Conservation (phyloP, 64 coral and sea anemone genomes). For the Porites australiensis region DNA sequence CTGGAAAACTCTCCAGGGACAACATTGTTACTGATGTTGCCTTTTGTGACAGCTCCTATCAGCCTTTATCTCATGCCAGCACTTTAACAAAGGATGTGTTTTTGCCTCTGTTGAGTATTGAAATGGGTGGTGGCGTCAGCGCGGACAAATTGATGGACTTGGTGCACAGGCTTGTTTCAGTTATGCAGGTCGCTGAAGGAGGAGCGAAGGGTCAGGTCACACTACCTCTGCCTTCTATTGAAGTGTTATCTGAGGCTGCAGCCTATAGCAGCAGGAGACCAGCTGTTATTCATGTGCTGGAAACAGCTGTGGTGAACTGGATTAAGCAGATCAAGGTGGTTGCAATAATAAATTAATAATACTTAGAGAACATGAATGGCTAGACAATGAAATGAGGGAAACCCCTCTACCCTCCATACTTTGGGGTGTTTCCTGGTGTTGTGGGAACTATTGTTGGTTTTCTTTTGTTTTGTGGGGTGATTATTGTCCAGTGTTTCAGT, state of each 20-base stretch:
- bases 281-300: constrained; percentile 97
- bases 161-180: constrained; percentile 91
- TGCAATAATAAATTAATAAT: not conserved
- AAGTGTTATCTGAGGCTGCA: constrained; percentile 97
- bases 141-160: constrained; percentile 98
- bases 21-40: constrained; percentile 94
- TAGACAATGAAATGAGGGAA: too few relatives aligned
- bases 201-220: constrained; percentile 82
- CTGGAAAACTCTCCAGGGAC: constrained; percentile 92
- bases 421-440: too few relatives aligned
- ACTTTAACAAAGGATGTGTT: constrained; percentile 92
- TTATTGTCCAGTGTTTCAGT: too few relatives aligned
- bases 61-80: constrained; percentile 75
- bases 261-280: constrained; percentile 95
- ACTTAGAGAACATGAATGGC: not conserved
- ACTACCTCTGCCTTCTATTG: constrained; percentile 94
- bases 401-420: too few relatives aligned
- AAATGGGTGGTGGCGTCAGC: constrained; percentile 97
- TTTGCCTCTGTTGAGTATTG: constrained; percentile 96
- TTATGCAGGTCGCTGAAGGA: constrained; percentile 87
- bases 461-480: too few relatives aligned
- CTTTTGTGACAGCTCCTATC: constrained; percentile 93
- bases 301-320: constrained; percentile 98
- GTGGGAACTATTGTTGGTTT: too few relatives aligned
- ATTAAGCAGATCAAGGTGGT: constrained; percentile 97